phyloP scores from a whole-genome alignment of 2,888 invertebrate species.

The Mythimna vitellina region DNA sequence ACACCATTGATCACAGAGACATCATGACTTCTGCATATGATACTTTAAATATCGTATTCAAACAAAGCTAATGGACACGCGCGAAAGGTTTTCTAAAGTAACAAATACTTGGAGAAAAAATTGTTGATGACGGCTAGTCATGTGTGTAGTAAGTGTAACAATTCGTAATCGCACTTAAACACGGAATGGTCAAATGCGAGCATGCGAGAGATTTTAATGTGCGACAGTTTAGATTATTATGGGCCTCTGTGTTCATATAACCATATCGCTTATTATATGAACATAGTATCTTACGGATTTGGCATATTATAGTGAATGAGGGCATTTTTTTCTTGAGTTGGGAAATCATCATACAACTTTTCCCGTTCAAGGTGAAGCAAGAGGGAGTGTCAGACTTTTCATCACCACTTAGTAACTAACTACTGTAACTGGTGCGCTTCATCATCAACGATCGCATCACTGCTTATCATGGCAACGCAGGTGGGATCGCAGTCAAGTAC shows the following conservation, averaged over 20 bases:
- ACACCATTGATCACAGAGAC: too few relatives aligned
- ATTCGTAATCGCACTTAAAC: constrained; percentile 58
- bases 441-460: too few relatives aligned
- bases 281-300: constrained; percentile 8
- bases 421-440: too few relatives aligned
- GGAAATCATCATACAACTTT: too few relatives aligned
- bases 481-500: too few relatives aligned
- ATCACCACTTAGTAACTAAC: too few relatives aligned
- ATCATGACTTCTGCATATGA: too few relatives aligned
- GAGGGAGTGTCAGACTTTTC: too few relatives aligned
- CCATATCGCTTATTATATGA: neutral
- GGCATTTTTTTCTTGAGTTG: too few relatives aligned
- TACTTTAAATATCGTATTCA: neutral
- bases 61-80: constrained; percentile 60
- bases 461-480: too few relatives aligned
- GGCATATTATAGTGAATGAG: neutral
- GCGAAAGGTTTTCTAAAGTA: constrained; percentile 65
- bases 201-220: constrained; percentile 47
- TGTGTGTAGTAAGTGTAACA: constrained; percentile 63
- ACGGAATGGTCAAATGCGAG: constrained; percentile 56
- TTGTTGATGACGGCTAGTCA: constrained; percentile 71
- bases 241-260: constrained; percentile 15
- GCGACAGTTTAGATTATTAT: constrained; percentile 27
- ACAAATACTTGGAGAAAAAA: constrained; percentile 62
- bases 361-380: too few relatives aligned